A percentile compares a stretch with the other conserved stretches of the same genome.
These are phyloP conservation scores for Eilema caniola DNA, from an alignment of 2,888 invertebrate species.

Conservation along the genomic window DNA sequence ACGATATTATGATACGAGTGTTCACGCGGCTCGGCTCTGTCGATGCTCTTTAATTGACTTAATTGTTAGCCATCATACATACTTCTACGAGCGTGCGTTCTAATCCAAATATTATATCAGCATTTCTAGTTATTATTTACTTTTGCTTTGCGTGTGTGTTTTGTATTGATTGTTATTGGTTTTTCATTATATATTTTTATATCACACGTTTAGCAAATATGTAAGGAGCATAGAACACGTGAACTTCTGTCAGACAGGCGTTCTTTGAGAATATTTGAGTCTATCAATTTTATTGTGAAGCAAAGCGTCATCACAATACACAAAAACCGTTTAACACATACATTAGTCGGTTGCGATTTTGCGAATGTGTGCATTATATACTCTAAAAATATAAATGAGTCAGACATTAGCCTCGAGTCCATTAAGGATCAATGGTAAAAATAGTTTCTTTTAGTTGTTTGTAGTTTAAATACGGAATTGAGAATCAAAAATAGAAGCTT, in stretches of 20 bases:
- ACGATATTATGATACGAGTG: constrained; percentile 74
- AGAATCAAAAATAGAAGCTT: constrained; percentile 59
- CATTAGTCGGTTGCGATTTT: constrained; percentile 2
- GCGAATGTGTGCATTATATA: constrained; percentile 38
- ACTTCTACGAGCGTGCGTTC: constrained; percentile 27
- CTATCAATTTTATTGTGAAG: neutral
- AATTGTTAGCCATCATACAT: constrained; percentile 63
- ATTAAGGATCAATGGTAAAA: constrained; percentile 63
- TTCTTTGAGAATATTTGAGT: neutral
- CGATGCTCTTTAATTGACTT: constrained; percentile 80
- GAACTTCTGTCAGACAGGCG: too few relatives aligned
- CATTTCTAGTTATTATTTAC: constrained; percentile 18
- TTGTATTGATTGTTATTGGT: constrained; percentile 15
- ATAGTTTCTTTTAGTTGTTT: constrained; percentile 66
- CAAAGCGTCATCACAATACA: neutral
- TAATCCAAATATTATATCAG: constrained; percentile 31
- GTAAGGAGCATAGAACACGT: neutral
- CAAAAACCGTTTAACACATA: neutral
- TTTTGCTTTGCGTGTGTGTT: constrained; percentile 30
- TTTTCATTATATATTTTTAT: neutral
- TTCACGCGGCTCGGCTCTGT: constrained; percentile 66
- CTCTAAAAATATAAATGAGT: constrained; percentile 77
- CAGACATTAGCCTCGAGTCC: constrained; percentile 60
- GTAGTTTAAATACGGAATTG: constrained; percentile 61
- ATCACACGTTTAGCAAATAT: neutral